Base-by-base conservation (phyloP, 2,797 vertebrate species). In the Podarcis lilfordi region DNA sequence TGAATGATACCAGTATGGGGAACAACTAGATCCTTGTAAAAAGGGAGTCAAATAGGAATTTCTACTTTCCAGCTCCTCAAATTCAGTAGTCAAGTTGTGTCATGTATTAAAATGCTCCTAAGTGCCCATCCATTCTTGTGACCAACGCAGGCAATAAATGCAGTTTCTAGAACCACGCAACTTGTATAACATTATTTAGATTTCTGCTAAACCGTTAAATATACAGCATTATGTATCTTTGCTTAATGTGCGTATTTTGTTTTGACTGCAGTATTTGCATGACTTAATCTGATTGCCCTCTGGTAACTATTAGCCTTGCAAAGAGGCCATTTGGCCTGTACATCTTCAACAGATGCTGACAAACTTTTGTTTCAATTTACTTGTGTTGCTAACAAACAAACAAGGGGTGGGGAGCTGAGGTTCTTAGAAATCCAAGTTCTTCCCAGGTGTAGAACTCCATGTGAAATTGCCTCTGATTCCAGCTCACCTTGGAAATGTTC, bases 201-300 rank as follows among this genome's bases (percentile, higher is more conserved):
- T 55, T 55, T 55, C 27, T 50, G 45, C 50, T 79, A 55, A 55
- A 29, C n/a, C 55, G 6, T 5, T 61, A 61, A 61, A 10, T 61
- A 21, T 45, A 45, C 45, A 55, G 13, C 23, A 7, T 37, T 25
- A 50, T 50, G n/a, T 35, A 74, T 84, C 45, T 35, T 23, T 55
- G 29, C 35, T 75, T 40, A 21, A 10, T 40, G 15, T 29, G 25
- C 27, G 9, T 59, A 32, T 11, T 5, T 82, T 29, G 2, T 40
- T 74, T 64, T 55, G 15, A 0, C 23, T n/a, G 25, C 55, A 37
- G 8, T 40, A 1, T 23, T 9, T 50, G 0, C 0, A 59, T 59
- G 79, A 45, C 8, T 25, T 64, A 59, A 71, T 71, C 27, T 55
- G 8, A 69, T 27, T 27, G 8, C 43, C 29, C 11, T 35, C 27